phyloP scores from a whole-genome alignment of 2,113 vertebrate species.

The Odobenus rosmarus region DNA sequence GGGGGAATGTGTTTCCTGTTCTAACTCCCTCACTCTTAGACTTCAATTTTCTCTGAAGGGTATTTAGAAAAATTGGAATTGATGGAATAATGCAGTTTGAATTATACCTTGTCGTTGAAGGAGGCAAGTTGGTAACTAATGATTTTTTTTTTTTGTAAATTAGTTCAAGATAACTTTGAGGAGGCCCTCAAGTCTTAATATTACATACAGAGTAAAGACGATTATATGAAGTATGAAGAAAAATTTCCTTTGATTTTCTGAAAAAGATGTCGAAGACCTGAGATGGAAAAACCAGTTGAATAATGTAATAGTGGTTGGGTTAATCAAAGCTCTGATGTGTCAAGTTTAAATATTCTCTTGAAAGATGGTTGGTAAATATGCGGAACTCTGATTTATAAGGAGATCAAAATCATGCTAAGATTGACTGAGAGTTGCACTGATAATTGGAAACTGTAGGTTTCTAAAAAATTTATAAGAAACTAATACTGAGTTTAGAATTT shows the following conservation, averaged over 20 bases:
- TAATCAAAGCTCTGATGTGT: background rate
- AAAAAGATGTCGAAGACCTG: background rate
- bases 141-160: constrained; percentile 60
- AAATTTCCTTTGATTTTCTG: constrained; percentile 40
- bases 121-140: constrained; percentile 39
- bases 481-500: constrained; percentile 33
- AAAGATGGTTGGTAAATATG: background rate
- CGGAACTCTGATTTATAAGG: background rate
- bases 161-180: constrained; percentile 67
- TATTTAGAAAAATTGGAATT: constrained; percentile 62
- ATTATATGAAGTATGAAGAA: background rate
- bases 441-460: background rate
- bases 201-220: background rate
- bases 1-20: background rate
- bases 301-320: rapidly evolving
- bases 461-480: background rate
- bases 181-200: constrained; percentile 48
- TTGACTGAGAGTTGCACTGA: background rate
- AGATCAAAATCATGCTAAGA: background rate
- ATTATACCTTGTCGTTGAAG: constrained; percentile 67
- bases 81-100: constrained; percentile 74
- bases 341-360: background rate
- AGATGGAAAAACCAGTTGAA: background rate
- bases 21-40: background rate
- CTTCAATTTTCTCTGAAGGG: constrained; percentile 57